A percentile compares a stretch with the other conserved stretches of the same genome.
phyloP scores from a whole-genome alignment of 2,888 invertebrate species.

The Drosophila anceps region DNA sequence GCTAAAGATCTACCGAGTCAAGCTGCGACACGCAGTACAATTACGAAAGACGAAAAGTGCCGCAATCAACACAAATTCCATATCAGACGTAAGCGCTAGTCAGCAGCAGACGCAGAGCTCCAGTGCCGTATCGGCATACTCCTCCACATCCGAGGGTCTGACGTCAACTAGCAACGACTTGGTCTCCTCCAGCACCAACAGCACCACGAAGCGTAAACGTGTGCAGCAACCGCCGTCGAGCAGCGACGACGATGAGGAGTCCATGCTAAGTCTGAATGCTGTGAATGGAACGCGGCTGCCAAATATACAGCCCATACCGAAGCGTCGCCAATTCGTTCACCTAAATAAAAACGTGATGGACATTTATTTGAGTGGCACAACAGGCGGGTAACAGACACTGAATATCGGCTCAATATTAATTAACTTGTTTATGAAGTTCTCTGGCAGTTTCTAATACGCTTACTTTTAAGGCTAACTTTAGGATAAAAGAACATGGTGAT shows the following conservation, averaged over 20 bases:
- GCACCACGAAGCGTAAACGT: constrained; percentile 34
- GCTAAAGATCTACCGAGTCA: constrained; percentile 37
- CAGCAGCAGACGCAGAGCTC: constrained; percentile 6
- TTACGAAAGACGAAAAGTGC: neutral
- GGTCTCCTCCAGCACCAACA: constrained; percentile 1
- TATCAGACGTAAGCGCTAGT: constrained; percentile 56
- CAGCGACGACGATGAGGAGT: constrained; percentile 38
- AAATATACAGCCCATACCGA: constrained; percentile 62
- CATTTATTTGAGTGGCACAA: constrained; percentile 59
- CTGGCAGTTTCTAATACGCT: neutral
- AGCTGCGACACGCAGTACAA: constrained; percentile 36
- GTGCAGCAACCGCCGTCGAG: neutral
- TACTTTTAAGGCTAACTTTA: neutral
- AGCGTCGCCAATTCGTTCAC: constrained; percentile 49
- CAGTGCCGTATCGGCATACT: neutral
- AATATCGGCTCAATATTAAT: neutral
- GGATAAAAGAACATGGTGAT: neutral
- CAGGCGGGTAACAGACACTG: constrained; percentile 49
- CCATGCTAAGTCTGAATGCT: constrained; percentile 63
- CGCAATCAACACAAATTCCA: constrained; percentile 19
- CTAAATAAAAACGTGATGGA: constrained; percentile 57
- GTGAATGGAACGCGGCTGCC: constrained; percentile 71
- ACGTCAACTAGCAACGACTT: constrained; percentile 8
- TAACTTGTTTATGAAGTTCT: neutral
- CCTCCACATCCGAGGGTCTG: constrained; percentile 2